These are phyloP conservation scores for Elysia chlorotica DNA, from an alignment of 1,140 invertebrate species.

Conservation along the genomic window DNA sequence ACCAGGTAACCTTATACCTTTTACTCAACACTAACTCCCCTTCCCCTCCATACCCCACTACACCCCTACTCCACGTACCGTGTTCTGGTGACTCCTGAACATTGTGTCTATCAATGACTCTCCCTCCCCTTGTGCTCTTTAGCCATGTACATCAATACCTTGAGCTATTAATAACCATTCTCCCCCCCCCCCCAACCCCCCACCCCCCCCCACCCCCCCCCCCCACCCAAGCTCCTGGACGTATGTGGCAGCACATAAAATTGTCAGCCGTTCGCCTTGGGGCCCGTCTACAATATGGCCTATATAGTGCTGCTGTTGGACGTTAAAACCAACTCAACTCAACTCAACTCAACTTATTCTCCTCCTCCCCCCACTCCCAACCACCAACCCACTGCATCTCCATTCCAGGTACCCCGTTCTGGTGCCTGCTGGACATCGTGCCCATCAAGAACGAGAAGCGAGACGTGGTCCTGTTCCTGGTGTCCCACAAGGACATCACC, in stretches of 20 bases:
- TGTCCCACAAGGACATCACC: slow-evolving; percentile 96
- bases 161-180: not conserved
- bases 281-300: too few relatives aligned
- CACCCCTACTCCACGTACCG: not conserved
- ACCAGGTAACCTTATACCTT: too few relatives aligned
- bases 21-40: slow-evolving; percentile 13
- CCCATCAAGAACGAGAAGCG: slow-evolving; percentile 98
- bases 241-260: too few relatives aligned
- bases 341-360: too few relatives aligned
- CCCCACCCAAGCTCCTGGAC: not conserved
- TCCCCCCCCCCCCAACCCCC: not conserved
- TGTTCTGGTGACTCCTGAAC: too few relatives aligned
- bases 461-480: slow-evolving; percentile 93
- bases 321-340: too few relatives aligned
- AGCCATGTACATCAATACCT: not conserved
- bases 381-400: too few relatives aligned
- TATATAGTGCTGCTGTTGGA: too few relatives aligned
- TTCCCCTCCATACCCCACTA: not conserved
- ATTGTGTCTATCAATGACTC: not conserved
- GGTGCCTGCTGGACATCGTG: slow-evolving; percentile 96
- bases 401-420: slow-evolving; percentile 81
- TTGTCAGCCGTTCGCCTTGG: too few relatives aligned
- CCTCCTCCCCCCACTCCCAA: too few relatives aligned
- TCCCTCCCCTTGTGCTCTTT: not conserved
- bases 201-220: not conserved